Evolutionary conservation across 2,888 invertebrate genomes (phyloP).

Genomic region (Lasioglossum zephyrum): DNA sequence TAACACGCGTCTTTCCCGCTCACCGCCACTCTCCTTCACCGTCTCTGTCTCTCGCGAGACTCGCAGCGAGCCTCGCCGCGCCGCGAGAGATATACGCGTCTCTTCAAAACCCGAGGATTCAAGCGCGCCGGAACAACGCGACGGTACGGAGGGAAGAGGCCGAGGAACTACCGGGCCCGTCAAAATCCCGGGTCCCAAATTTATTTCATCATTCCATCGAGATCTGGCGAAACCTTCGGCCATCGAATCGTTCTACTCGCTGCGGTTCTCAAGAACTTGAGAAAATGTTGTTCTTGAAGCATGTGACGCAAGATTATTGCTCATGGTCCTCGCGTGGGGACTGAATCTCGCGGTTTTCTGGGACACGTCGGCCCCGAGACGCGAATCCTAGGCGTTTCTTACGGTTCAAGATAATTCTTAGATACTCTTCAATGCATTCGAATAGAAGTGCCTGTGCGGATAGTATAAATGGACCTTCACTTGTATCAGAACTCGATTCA

Average conservation of each 20-base stretch:
- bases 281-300: neutral
- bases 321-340: neutral
- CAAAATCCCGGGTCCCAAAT: neutral
- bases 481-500: neutral
- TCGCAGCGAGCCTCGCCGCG: constrained; percentile 41
- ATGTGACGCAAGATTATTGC: neutral
- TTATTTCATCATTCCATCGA: neutral
- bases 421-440: too few species aligned
- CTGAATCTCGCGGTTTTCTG: neutral
- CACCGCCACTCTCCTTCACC: constrained; percentile 47
- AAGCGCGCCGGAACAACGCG: constrained; percentile 6
- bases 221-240: neutral
- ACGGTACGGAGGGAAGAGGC: neutral
- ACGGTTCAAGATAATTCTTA: neutral
- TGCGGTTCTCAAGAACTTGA: neutral
- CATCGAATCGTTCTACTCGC: neutral
- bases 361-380: neutral
- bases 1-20: constrained; percentile 74
- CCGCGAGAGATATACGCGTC: constrained; percentile 49
- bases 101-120: constrained; percentile 54
- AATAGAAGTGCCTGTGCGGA: too few species aligned
- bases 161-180: neutral
- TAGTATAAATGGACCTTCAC: too few species aligned
- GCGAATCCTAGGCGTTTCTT: neutral
- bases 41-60: constrained; percentile 29